phyloP scores from a whole-genome alignment of 1,140 invertebrate genomes.

The Zelostemma sp. region DNA sequence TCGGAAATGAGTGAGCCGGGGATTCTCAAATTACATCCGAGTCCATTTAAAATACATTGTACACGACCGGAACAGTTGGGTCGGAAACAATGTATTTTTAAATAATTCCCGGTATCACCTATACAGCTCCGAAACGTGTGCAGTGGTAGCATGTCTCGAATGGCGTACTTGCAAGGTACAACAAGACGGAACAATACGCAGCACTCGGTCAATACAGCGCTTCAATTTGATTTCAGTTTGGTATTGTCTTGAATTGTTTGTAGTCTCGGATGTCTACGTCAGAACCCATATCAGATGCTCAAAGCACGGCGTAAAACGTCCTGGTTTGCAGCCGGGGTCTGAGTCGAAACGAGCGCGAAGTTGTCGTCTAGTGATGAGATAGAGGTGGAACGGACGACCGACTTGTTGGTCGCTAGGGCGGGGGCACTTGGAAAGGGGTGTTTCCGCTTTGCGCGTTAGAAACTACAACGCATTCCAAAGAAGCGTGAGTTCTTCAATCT shows the following conservation, averaged over 20 bases:
- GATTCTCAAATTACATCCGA: too few species aligned
- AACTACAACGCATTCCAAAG: conserved; percentile 29
- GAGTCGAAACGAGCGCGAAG: conserved; percentile 14
- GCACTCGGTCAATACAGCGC: conserved; percentile 35
- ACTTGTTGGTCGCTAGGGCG: conserved; percentile 1
- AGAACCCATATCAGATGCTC: conserved; percentile 37
- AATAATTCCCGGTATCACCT: too few species aligned
- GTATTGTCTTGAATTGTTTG: conserved; percentile 19
- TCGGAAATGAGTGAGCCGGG: too few species aligned
- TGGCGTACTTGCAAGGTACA: not conserved
- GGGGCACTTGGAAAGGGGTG: conserved; percentile 2
- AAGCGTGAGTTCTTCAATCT: conserved; percentile 33
- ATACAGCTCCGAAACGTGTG: too few species aligned
- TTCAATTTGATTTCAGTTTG: conserved; percentile 41
- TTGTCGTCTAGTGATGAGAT: conserved; percentile 23
- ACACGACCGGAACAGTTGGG: too few species aligned
- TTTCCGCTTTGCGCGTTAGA: not conserved
- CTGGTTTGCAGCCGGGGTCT: conserved; percentile 15
- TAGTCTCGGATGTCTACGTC: conserved; percentile 29
- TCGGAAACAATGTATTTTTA: too few species aligned
- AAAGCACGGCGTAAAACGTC: conserved; percentile 31
- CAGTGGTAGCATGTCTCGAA: not conserved
- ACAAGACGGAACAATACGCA: not conserved
- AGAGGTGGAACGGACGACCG: conserved; percentile 12
- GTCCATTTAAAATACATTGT: too few species aligned